Evolutionary conservation across 1,140 invertebrate genomes (phyloP), one percentile per base, ranked within the genome.

Genomic region (Aradophagus sp.): DNA sequence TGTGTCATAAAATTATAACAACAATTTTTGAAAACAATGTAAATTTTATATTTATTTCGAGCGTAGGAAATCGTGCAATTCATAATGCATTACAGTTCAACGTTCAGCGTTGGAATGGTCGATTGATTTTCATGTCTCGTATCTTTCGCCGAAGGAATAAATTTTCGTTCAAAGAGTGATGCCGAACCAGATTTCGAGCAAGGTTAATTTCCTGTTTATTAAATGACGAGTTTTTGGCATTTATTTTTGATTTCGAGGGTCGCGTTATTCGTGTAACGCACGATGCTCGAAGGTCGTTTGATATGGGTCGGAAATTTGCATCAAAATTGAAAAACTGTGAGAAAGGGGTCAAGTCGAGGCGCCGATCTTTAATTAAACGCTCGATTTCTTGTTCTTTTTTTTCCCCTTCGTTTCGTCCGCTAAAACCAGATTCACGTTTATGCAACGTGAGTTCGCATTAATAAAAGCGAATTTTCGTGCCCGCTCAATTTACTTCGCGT

Each of bases 291-390:
- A 61, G 56, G 56, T 27, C 10, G 27, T n/a, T n/a, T 2, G 13
- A 50, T 50, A 61, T 61, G 36, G 56, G 56, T 42, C 45, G 15
- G 15, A 50, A 23, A 50, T 50, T 61, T 19, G 17, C 36, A 48
- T 48, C 11, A 31, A 41, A 61, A 39, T 23, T 42, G 14, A 61
- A 31, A 38, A 38, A 41, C 3, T 41, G 7, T 35, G 38, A 16
- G 19, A 61, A 61, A 50, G 20, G 15, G 56, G 56, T 61, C 44
- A 61, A 61, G 42, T 59, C n/a, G n/a, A 47, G 13, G n/a, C 26
- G 12, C 16, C 7, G 31, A 56, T 44, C 38, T 15, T 23, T 47
- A 36, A 31, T n/a, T n/a, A n/a, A n/a, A n/a, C n/a, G n/a, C n/a
- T n/a, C n/a, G n/a, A n/a, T n/a, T n/a, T n/a, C 47, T 58, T 58